Evolutionary conservation across 2,888 invertebrate species (phyloP), one percentile per base, ranked within the genome.

Genomic region (Yponomeuta plumbellus): DNA sequence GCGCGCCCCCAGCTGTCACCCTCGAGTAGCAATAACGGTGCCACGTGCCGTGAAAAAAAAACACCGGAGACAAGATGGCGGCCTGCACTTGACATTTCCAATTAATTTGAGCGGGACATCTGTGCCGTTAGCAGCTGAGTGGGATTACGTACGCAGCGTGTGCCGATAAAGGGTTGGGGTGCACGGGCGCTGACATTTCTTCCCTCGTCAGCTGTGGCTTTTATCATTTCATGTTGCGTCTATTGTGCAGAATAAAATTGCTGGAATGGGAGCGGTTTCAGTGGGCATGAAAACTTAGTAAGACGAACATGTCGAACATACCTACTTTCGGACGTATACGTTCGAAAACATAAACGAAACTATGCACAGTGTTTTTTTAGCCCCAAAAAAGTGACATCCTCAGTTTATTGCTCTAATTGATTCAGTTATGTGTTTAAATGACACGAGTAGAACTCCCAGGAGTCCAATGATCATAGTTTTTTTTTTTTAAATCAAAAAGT

Each of bases 81-180:
- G 77, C 79, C 81, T 88, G 90, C 88, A 90, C 90, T 90, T 90
- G 90, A 90, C 90, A 90, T 90, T 90, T 89, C 88, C 90, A 89
- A 90, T 90, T 90, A 90, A 90, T 90, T 90, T 88, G 88, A 86
- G 79, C 84, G 84, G 85, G 83, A 87, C 89, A 89, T 90, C 90
- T 90, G 90, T 89, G 88, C 79, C 75, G 81, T 81, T 52, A 84
- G 89, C 90, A 89, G 90, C 90, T 89, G 89, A 88, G 80, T 77
- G 73, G 74, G 86, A 87, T 87, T 86, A 88, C 81, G 81, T 79
- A 80, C 75, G 72, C 74, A 61, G 64, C 34, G 74, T 73, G 74
- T 76, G 77, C 72, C 72, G 68, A 59, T 13, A 59, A 23, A 59
- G 59, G 59, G 59, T 59, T 59, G 59, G 59, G 59, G 59, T 59